phyloP scores from a whole-genome alignment of 2,113 vertebrate genomes.

The Mionectes macconnelli region DNA sequence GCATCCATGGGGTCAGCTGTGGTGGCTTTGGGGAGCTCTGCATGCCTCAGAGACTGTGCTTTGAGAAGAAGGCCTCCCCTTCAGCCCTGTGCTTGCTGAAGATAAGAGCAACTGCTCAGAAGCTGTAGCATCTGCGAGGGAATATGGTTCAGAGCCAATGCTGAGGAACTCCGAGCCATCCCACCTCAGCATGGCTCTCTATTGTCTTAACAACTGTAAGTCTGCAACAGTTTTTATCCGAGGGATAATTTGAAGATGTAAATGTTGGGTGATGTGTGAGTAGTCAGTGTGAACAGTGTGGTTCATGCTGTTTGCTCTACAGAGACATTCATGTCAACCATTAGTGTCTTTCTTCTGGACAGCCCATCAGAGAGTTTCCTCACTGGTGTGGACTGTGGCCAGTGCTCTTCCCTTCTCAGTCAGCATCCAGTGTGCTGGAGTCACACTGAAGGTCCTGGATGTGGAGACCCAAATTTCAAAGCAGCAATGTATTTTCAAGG shows the following conservation, averaged over 20 bases:
- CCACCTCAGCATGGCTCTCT: not conserved
- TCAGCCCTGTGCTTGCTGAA: not conserved
- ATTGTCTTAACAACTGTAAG: not conserved
- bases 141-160: fast-evolving
- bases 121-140: not conserved
- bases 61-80: not conserved
- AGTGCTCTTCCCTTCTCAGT: not conserved
- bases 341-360: not conserved
- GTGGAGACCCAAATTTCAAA: not conserved
- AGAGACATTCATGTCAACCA: not conserved
- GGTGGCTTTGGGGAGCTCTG: not conserved
- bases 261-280: not conserved
- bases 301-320: not conserved
- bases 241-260: not conserved
- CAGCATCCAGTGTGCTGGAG: not conserved
- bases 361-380: not conserved
- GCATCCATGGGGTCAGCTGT: fast-evolving
- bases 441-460: not conserved
- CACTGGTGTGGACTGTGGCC: fast-evolving
- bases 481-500: not conserved
- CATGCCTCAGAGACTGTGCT: not conserved
- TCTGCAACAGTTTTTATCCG: not conserved
- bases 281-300: not conserved
- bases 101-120: not conserved
- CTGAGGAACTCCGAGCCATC: not conserved